A percentile compares a stretch with the other conserved stretches of the same genome.
phyloP scores from a whole-genome alignment of 2,113 vertebrate genomes.

The Leucoraja erinaceus region DNA sequence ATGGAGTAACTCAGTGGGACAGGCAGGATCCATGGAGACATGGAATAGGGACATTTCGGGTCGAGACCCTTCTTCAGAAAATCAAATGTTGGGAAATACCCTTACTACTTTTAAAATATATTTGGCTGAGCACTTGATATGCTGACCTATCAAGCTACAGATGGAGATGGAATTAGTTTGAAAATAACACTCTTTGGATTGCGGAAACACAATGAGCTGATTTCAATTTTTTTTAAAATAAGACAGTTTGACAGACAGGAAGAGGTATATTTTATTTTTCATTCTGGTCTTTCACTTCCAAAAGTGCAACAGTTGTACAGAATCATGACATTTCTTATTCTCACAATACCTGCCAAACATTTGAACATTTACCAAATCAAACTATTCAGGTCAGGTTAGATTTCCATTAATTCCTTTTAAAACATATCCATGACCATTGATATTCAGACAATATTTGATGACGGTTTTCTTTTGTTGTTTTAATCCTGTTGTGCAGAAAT shows the following conservation, averaged over 20 bases:
- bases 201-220: too few species aligned
- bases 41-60: too few species aligned
- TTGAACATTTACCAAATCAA: neutral
- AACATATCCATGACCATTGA: slow-evolving; percentile 5
- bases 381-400: neutral
- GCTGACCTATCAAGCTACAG: too few species aligned
- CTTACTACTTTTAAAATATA: too few species aligned
- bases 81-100: too few species aligned
- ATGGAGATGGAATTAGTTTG: too few species aligned
- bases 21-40: too few species aligned
- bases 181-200: too few species aligned
- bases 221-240: too few species aligned
- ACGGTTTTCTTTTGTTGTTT: slow-evolving; percentile 6
- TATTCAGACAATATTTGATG: neutral
- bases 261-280: neutral
- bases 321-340: neutral
- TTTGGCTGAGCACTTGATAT: too few species aligned
- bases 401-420: slow-evolving; percentile 19
- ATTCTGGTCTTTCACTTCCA: neutral
- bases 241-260: neutral
- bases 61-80: too few species aligned
- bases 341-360: neutral
- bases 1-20: too few species aligned
- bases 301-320: neutral
- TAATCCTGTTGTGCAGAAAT: slow-evolving; percentile 28